Conservation (phyloP, 1,140 invertebrate genomes). For the Zaprionus nigranus region DNA sequence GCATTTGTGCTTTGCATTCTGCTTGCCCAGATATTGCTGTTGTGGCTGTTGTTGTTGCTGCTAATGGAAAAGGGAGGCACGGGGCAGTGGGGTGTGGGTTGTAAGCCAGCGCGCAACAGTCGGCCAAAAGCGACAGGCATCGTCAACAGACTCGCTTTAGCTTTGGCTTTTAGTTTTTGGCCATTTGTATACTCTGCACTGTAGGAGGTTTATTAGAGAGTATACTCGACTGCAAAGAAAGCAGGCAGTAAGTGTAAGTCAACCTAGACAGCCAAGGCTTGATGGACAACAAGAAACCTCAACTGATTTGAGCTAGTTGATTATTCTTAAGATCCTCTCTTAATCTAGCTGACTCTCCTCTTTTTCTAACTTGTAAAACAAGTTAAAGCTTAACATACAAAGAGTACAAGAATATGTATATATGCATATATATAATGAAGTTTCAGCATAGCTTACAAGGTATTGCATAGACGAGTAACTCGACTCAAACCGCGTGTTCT, state of each 20-base stretch:
- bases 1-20: conserved; percentile 76
- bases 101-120: conserved; percentile 60
- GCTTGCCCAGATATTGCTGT: conserved; percentile 39
- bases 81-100: not conserved
- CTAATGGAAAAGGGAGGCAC: not conserved
- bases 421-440: too few relatives aligned
- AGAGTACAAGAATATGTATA: too few relatives aligned
- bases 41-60: conserved; percentile 18
- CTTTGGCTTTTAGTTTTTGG: conserved; percentile 46
- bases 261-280: too few relatives aligned
- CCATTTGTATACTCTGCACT: conserved; percentile 12
- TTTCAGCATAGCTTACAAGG: not conserved
- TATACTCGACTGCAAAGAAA: too few relatives aligned
- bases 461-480: not conserved
- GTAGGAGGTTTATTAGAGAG: not conserved
- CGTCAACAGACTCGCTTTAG: conserved; percentile 52
- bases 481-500: conserved; percentile 4
- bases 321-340: too few relatives aligned
- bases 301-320: too few relatives aligned
- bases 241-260: not conserved
- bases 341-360: too few relatives aligned
- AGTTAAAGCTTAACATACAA: too few relatives aligned
- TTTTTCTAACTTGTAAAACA: too few relatives aligned
- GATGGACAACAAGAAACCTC: too few relatives aligned
- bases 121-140: conserved; percentile 46